Evolutionary conservation across 2,113 vertebrate genomes (phyloP).

Genomic region (Aleadryas rufinucha): DNA sequence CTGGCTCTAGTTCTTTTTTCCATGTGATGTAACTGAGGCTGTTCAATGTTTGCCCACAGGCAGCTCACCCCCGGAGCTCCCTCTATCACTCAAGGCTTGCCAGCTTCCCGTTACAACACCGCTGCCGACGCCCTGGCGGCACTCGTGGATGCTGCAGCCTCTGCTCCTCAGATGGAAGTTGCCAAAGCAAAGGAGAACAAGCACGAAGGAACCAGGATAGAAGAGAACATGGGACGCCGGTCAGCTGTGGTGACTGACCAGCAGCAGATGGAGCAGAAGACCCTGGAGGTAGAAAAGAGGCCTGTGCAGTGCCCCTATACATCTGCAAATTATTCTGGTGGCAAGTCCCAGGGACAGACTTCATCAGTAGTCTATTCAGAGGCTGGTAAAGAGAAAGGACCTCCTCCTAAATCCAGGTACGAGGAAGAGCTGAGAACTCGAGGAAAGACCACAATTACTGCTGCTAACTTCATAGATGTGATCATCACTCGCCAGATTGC

Average conservation of each 20-base stretch:
- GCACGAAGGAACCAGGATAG: constrained; percentile 82
- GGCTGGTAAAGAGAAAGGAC: constrained; percentile 87
- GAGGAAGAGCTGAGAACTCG: constrained; percentile 95
- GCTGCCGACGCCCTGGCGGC: constrained; percentile 94
- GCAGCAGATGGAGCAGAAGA: constrained; percentile 76
- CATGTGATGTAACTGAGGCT: not conserved
- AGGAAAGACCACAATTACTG: constrained; percentile 97
- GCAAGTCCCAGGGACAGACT: constrained; percentile 80
- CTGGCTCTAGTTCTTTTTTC: not conserved
- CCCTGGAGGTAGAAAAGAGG: constrained; percentile 79
- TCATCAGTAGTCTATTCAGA: constrained; percentile 83
- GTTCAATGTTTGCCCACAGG: constrained; percentile 61
- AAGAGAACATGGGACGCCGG: constrained; percentile 81
- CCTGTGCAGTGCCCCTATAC: constrained; percentile 78
- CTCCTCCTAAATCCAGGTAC: constrained; percentile 92
- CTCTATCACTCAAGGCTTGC: constrained; percentile 79
- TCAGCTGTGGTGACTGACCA: constrained; percentile 79
- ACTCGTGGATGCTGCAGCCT: constrained; percentile 91
- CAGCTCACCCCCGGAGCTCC: constrained; percentile 76
- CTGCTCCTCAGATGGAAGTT: constrained; percentile 94
- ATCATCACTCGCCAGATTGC: constrained; percentile 99
- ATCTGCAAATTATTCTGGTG: constrained; percentile 75
- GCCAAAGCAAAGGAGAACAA: constrained; percentile 90
- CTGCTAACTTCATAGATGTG: constrained; percentile 98
- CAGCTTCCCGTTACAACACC: constrained; percentile 88